These are phyloP conservation scores for Geophilus truncorum DNA, from an alignment of 2,888 invertebrate genomes.

Conservation along the genomic window DNA sequence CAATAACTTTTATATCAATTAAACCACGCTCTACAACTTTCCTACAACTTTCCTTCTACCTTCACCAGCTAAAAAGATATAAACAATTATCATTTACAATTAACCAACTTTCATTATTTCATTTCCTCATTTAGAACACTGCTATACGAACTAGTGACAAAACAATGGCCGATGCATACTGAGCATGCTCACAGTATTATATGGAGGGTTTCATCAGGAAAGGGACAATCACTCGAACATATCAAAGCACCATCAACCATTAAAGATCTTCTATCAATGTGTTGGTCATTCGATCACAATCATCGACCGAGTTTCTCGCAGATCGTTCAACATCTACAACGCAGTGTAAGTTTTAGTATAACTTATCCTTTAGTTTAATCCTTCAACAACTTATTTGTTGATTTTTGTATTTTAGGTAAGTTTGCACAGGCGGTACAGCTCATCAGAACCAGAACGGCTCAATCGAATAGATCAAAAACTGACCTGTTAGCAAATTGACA, in stretches of 20 bases:
- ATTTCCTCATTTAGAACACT: constrained; percentile 43
- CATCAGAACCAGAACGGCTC: constrained; percentile 30
- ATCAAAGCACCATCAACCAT: constrained; percentile 45
- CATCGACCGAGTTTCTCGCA: constrained; percentile 35
- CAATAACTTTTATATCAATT: no score
- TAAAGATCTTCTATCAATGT: constrained; percentile 40
- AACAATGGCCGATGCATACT: constrained; percentile 42
- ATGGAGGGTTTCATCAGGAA: constrained; percentile 42
- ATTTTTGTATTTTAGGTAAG: background rate
- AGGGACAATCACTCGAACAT: constrained; percentile 43
- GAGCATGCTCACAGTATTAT: constrained; percentile 42
- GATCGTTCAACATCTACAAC: constrained; percentile 35
- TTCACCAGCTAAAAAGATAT: constrained; percentile 39
- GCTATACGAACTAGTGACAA: constrained; percentile 44
- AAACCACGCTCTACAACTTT: no score
- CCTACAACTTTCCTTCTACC: no score
- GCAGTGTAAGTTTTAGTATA: constrained; percentile 36
- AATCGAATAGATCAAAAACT: constrained; percentile 28
- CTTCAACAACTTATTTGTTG: background rate
- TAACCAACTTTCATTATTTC: background rate
- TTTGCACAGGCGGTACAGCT: constrained; percentile 29
- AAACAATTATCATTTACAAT: background rate
- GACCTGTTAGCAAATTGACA: background rate
- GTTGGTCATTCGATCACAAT: constrained; percentile 33
- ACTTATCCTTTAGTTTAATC: background rate